These are phyloP conservation scores for Coccyzus lansbergi DNA, from an alignment of 2,797 vertebrate genomes.

Conservation along the genomic window DNA sequence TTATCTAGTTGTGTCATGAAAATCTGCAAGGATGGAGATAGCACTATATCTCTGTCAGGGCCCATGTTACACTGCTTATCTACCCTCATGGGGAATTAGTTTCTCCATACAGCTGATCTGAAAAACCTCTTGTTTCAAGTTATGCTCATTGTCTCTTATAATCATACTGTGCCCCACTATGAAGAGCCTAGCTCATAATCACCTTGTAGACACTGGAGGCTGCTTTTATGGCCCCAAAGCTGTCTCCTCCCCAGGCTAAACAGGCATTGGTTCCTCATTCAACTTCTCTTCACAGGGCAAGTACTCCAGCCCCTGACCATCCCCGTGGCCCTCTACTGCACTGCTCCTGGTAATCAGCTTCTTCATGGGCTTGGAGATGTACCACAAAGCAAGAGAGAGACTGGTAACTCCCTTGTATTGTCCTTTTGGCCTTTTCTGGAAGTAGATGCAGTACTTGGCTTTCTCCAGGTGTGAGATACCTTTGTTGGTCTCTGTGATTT, in stretches of 20 bases:
- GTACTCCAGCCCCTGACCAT: no score
- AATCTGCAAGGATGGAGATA: not conserved
- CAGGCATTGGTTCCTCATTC: no score
- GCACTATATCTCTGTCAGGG: not conserved
- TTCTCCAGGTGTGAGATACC: not conserved
- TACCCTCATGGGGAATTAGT: not conserved
- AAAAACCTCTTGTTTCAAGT: not conserved
- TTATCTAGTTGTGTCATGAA: no score
- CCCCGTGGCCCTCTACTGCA: no score
- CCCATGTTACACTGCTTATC: not conserved
- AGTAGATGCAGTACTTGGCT: accelerated
- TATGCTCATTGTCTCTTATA: not conserved
- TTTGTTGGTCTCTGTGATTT: not conserved
- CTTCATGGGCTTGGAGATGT: not conserved
- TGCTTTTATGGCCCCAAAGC: no score
- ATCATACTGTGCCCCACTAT: not conserved
- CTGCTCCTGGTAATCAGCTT: no score
- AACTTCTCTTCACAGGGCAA: no score
- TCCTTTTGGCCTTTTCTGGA: not conserved
- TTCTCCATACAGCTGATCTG: not conserved
- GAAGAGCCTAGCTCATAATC: no score
- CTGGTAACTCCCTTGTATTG: no score
- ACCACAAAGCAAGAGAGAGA: not conserved
- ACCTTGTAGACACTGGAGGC: no score
- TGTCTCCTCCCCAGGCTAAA: no score